Evolutionary conservation across 2,888 invertebrate genomes (phyloP).

Genomic region (Cataglyphis livida): DNA sequence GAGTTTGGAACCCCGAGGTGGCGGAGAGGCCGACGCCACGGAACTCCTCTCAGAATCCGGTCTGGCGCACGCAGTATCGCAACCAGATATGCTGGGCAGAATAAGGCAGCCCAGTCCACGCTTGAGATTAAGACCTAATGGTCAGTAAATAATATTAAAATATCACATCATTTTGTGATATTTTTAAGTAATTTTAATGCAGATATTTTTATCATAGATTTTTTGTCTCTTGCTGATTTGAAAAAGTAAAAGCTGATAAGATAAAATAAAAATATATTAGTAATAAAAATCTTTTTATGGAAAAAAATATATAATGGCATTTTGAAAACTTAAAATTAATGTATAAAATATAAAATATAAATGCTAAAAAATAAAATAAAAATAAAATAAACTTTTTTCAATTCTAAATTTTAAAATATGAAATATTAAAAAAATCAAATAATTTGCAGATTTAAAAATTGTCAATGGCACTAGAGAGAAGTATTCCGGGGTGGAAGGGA

Average conservation of each 20-base stretch:
- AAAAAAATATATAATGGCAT: too few species aligned
- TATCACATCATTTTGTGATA: constrained; percentile 15
- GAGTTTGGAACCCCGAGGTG: constrained; percentile 83
- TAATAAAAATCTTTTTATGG: background rate
- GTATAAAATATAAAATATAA: background rate
- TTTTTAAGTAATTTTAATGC: background rate
- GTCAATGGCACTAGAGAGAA: constrained; percentile 81
- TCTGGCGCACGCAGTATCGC: constrained; percentile 85
- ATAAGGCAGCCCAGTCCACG: constrained; percentile 81
- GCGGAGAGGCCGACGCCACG: constrained; percentile 85
- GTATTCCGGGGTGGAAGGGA: constrained; percentile 83
- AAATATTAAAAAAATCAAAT: background rate
- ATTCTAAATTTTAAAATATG: background rate
- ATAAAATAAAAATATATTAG: constrained; percentile 3
- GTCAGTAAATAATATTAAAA: constrained; percentile 64
- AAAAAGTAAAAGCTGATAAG: background rate
- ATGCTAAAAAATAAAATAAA: constrained; percentile 1
- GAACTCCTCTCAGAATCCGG: constrained; percentile 84
- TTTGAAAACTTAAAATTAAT: background rate
- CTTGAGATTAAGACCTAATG: constrained; percentile 78
- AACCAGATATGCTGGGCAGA: constrained; percentile 84
- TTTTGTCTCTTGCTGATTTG: background rate
- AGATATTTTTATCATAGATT: background rate
- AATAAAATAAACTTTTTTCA: constrained; percentile 1
- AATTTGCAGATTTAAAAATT: constrained; percentile 80